Percentiles rank a stretch among this genome's conserved stretches.
These are phyloP conservation scores for Drosophila persimilis DNA, from an alignment of 1,140 invertebrate species.

Conservation along the genomic window DNA sequence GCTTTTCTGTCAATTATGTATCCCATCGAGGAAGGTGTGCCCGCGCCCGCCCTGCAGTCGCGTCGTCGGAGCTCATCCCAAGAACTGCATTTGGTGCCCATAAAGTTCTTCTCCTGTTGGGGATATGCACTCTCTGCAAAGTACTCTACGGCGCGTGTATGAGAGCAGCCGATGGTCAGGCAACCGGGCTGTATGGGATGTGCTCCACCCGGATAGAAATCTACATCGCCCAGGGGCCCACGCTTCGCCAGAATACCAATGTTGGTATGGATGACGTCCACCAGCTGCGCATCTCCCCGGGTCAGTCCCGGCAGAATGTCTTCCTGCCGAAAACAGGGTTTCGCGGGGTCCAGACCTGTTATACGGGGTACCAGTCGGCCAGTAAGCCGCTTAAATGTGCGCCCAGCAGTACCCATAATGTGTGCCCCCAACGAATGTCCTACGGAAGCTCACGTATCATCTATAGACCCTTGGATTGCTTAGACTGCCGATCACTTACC, in stretches of 20 bases:
- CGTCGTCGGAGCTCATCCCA: conserved; percentile 43
- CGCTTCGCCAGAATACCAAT: conserved; percentile 86
- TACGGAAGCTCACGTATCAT: conserved; percentile 4
- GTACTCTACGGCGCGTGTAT: conserved; percentile 86
- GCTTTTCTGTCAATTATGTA: conserved; percentile 46
- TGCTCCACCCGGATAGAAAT: conserved; percentile 88
- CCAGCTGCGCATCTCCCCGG: conserved; percentile 84
- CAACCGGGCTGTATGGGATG: conserved; percentile 84
- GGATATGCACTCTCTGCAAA: conserved; percentile 86
- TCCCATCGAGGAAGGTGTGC: conserved; percentile 59
- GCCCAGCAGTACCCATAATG: conserved; percentile 84
- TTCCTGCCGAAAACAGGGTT: conserved; percentile 85
- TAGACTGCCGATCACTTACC: conserved; percentile 26
- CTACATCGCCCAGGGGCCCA: conserved; percentile 85
- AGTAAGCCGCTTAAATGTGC: conserved; percentile 72
- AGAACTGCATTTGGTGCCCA: conserved; percentile 60
- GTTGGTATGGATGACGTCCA: conserved; percentile 90
- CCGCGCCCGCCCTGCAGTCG: conserved; percentile 25
- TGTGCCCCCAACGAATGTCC: conserved; percentile 84
- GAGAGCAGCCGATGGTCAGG: conserved; percentile 86
- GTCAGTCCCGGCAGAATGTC: conserved; percentile 84
- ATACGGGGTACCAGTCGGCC: conserved; percentile 84
- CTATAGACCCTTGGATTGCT: too few relatives aligned
- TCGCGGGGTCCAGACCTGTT: conserved; percentile 89
- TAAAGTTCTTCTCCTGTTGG: conserved; percentile 59